Base-by-base conservation (phyloP, 2,113 vertebrate genomes). In the Xenopus laevis region DNA sequence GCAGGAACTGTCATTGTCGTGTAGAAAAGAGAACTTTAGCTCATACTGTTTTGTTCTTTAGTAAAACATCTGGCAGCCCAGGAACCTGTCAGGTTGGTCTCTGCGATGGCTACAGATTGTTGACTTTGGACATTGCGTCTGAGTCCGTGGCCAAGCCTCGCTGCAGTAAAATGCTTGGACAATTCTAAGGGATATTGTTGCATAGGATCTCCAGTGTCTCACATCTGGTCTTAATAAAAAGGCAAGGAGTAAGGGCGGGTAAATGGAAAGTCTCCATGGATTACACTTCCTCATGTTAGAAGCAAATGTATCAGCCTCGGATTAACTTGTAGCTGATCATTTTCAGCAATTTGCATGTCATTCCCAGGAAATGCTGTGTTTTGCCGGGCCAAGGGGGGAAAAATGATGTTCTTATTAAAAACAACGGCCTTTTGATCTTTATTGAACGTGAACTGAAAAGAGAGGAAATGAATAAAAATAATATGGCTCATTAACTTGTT, bases 221-320 rank as follows among this genome's bases (percentile, higher is more conserved):
- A 88, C 88, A 89, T 89, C 89, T 91, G 86, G 85, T 88, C 81
- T 80, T 84, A 84, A 83, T 87, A 81, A 72, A 78, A 80, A 40
- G 72, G 27, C 16, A 80, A 74, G 0, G 30, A 74, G 66, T 40
- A 71, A 66, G 53, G 65, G 45, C 20, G 47, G 72, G 65, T 45
- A 40, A 58, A 59, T 70, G 67, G 74, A 64, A 84, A 83, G 73
- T 67, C 81, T 75, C 82, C 1, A 0, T 66, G 74, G 78, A 84
- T 83, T 81, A 84, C 64, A 80, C 88, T 90, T 84, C 84, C 85
- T 83, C 83, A 86, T 86, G 81, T 53, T 82, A 86, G 80, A 78
- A 78, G 84, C 67, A 80, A 78, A 23, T 65, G 72, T 81, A 80
- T 76, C 79, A 85, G 85, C 88, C 85, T 88, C 82, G 83, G 78